Evolutionary conservation across 2,113 vertebrate genomes (phyloP).

Genomic region (Aptenodytes patagonicus): DNA sequence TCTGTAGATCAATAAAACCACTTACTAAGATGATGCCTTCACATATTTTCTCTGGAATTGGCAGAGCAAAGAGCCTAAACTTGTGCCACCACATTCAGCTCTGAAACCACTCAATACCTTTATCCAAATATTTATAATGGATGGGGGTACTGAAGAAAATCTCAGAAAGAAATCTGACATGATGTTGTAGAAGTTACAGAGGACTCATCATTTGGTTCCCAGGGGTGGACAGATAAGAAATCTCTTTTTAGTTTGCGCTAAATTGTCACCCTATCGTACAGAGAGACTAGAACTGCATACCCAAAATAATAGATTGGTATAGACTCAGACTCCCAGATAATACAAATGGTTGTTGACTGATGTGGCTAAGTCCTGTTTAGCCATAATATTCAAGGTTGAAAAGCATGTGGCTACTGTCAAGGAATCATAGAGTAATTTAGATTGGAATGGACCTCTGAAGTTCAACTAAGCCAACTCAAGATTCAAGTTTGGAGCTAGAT

Average conservation of each 20-base stretch:
- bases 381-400: not conserved
- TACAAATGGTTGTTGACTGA: not conserved
- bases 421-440: not conserved
- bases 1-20: constrained; percentile 39
- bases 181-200: not conserved
- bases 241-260: not conserved
- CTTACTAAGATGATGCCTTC: not conserved
- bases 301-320: not conserved
- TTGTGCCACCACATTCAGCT: not conserved
- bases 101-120: not conserved
- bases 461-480: not conserved
- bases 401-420: not conserved
- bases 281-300: not conserved
- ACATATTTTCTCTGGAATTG: not conserved
- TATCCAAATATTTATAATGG: not conserved
- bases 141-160: not conserved
- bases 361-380: not conserved
- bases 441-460: not conserved
- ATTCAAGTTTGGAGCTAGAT: not conserved
- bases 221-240: not conserved
- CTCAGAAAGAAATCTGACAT: not conserved
- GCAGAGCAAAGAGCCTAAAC: not conserved
- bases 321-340: not conserved
- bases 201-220: not conserved
- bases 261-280: not conserved